Percentiles rank a stretch among this genome's conserved stretches.
Conservation (phyloP, 1,140 invertebrate species). For the Drosophila bocqueti region DNA sequence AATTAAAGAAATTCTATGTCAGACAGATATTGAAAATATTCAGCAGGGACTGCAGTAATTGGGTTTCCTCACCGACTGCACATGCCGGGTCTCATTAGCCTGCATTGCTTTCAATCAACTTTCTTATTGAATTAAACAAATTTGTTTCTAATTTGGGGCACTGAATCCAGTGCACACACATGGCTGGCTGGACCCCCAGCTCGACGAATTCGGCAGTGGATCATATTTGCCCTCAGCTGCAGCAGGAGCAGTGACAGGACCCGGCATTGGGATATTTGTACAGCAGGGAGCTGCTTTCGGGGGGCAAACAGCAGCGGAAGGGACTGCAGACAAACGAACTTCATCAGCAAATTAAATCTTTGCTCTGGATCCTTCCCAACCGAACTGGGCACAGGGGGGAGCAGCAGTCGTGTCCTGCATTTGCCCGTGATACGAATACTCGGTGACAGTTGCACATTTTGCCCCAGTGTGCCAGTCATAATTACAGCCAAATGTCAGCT, state of each 20-base stretch:
- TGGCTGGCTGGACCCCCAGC: conserved; percentile 11
- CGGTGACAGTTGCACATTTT: conserved; percentile 52
- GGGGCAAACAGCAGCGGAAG: conserved; percentile 32
- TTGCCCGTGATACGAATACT: not conserved
- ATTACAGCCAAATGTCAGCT: conserved; percentile 61
- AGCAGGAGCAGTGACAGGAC: conserved; percentile 16
- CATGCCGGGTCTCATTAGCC: conserved; percentile 37
- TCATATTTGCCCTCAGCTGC: conserved; percentile 46
- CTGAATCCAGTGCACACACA: conserved; percentile 17
- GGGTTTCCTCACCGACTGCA: conserved; percentile 3
- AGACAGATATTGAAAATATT: conserved; percentile 32
- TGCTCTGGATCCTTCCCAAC: conserved; percentile 14
- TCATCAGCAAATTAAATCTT: conserved; percentile 67
- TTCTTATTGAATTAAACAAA: conserved; percentile 76
- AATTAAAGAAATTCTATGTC: conserved; percentile 38
- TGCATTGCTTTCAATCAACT: conserved; percentile 67
- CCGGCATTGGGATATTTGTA: conserved; percentile 51
- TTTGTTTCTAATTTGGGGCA: conserved; percentile 71
- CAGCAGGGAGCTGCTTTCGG: conserved; percentile 1
- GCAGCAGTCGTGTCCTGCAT: not conserved
- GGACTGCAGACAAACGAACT: conserved; percentile 42
- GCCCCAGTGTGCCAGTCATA: conserved; percentile 51
- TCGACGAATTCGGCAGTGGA: conserved; percentile 35
- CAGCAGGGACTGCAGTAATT: conserved; percentile 2
- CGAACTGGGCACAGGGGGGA: not conserved